Percentiles rank a stretch among this genome's conserved stretches.
Evolutionary conservation across 1,140 invertebrate genomes (phyloP).

Genomic region (Asobara japonica): DNA sequence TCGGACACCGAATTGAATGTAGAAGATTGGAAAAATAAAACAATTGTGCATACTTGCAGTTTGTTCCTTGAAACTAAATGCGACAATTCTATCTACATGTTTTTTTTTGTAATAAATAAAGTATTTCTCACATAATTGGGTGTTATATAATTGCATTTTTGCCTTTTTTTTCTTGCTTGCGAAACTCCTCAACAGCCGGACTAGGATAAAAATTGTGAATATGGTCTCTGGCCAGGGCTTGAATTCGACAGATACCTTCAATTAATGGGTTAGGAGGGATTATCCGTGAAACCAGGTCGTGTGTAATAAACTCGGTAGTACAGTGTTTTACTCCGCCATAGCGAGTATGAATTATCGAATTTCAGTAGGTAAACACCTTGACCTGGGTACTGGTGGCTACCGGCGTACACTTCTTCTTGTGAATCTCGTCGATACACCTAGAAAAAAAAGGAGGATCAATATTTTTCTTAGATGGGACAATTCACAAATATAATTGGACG

Average conservation of each 20-base stretch:
- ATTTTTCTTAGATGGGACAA: too few species aligned
- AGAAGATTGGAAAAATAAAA: not conserved
- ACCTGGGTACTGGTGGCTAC: constrained; percentile 95
- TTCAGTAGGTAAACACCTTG: constrained; percentile 97
- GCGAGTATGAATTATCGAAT: constrained; percentile 99
- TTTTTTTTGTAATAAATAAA: constrained; percentile 10
- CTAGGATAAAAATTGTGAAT: not conserved
- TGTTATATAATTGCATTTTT: not conserved
- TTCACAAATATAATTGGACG: constrained; percentile 19
- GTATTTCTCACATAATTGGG: constrained; percentile 7
- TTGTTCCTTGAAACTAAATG: not conserved
- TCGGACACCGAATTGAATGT: not conserved
- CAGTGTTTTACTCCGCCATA: constrained; percentile 98
- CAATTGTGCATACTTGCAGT: constrained; percentile 9
- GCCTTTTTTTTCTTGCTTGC: not conserved
- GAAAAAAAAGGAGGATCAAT: constrained; percentile 74
- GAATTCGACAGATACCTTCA: not conserved
- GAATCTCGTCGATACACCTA: constrained; percentile 96
- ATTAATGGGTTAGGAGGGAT: constrained; percentile 32
- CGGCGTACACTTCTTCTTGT: constrained; percentile 96
- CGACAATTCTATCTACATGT: not conserved
- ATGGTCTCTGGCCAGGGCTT: constrained; percentile 1
- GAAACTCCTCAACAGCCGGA: constrained; percentile 1
- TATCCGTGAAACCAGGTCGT: constrained; percentile 60
- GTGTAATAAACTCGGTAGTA: constrained; percentile 99